Evolutionary conservation across 2,888 invertebrate genomes (phyloP).

Genomic region (Drosophila parthenogenetica): DNA sequence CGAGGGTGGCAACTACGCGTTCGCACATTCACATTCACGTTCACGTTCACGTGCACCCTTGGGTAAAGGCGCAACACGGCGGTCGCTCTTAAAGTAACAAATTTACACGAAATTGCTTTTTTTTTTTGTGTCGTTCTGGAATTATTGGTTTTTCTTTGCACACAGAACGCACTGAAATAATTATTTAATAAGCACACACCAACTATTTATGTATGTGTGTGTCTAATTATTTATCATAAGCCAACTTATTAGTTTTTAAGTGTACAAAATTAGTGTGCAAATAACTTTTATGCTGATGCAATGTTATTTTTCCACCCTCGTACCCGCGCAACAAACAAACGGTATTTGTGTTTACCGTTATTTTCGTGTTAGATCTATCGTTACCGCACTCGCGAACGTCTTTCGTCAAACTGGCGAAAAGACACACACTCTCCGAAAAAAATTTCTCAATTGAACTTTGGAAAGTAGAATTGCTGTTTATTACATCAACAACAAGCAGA

Average conservation of each 20-base stretch:
- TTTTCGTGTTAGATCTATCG: conserved; percentile 37
- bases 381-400: conserved; percentile 75
- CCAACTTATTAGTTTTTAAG: conserved; percentile 8
- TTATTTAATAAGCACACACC: conserved; percentile 1
- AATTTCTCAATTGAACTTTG: conserved; percentile 59
- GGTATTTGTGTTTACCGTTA: conserved; percentile 40
- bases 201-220: conserved; percentile 1
- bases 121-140: background rate
- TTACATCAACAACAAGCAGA: conserved; percentile 47
- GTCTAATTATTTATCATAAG: background rate
- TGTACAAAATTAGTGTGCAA: conserved; percentile 10
- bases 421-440: conserved; percentile 43
- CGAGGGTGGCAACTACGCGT: conserved; percentile 27
- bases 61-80: conserved; percentile 59
- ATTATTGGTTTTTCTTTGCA: conserved; percentile 1
- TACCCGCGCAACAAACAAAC: conserved; percentile 20
- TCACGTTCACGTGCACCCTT: conserved; percentile 29
- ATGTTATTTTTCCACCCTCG: conserved; percentile 52
- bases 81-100: conserved; percentile 40
- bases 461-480: conserved; percentile 53
- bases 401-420: conserved; percentile 72
- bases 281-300: conserved; percentile 25
- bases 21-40: conserved; percentile 10
- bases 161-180: conserved; percentile 1
- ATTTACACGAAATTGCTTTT: conserved; percentile 26